Evolutionary conservation across 2,797 vertebrate species (phyloP).

Genomic region (Ambastaia sidthimunki): DNA sequence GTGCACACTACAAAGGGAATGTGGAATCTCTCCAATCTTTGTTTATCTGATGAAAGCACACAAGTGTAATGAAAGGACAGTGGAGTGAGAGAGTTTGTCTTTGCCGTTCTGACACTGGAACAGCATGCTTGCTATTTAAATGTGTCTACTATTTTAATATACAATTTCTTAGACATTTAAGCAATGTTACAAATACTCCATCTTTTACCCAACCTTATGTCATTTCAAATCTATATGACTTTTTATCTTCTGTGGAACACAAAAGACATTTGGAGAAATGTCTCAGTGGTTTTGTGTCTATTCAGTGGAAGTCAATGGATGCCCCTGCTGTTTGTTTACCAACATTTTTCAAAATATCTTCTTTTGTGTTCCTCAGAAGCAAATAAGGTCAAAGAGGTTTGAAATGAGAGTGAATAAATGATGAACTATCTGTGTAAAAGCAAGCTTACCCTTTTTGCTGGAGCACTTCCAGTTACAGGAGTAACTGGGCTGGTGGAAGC

Average conservation of each 20-base stretch:
- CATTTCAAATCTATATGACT: too few relatives aligned
- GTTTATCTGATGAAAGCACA: slow-evolving; percentile 22
- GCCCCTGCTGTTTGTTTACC: too few relatives aligned
- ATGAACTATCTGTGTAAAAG: too few relatives aligned
- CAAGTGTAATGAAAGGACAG: background rate
- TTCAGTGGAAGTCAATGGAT: too few relatives aligned
- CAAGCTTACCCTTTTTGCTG: slow-evolving; percentile 77
- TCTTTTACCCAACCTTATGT: too few relatives aligned
- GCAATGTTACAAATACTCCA: background rate
- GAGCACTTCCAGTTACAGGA: slow-evolving; percentile 74
- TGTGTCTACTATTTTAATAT: slow-evolving; percentile 38
- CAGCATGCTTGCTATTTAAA: slow-evolving; percentile 43
- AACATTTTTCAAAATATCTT: too few relatives aligned
- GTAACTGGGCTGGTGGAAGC: slow-evolving; percentile 60
- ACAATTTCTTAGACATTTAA: slow-evolving; percentile 20
- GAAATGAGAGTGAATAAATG: too few relatives aligned
- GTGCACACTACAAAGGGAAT: slow-evolving; percentile 47
- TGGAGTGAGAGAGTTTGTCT: background rate
- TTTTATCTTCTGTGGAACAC: too few relatives aligned
- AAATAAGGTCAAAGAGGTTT: too few relatives aligned
- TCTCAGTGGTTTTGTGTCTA: too few relatives aligned
- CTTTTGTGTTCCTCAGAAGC: too few relatives aligned
- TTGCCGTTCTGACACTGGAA: slow-evolving; percentile 11
- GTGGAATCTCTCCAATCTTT: slow-evolving; percentile 56
- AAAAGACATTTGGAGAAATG: too few relatives aligned